Base-by-base conservation (phyloP, 2,888 invertebrate species). In the Polymixis lichenea region DNA sequence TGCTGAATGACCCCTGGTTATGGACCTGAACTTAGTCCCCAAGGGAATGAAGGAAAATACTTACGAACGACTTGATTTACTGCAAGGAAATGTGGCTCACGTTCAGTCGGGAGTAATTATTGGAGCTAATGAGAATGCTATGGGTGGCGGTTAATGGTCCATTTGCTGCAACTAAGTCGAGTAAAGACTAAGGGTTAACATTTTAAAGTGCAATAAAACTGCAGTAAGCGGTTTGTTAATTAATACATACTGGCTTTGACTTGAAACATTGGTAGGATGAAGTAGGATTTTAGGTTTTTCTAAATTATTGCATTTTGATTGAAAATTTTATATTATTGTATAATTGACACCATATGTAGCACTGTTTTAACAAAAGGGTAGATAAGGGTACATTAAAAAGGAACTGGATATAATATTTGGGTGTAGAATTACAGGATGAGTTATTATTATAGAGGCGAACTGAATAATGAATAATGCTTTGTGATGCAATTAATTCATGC, bases 131-230 rank as follows among this genome's bases (percentile, higher is more conserved):
- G 82, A 80, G 75, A 82, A 76, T 79, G 28, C 75, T 79, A 74
- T 73, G 69, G 62, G 76, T 77, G 60, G 38, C 60, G 75, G 51
- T 77, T 87, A 87, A 89, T 83, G 78, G 81, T 55, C 72, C 77
- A 83, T 87, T 84, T 78, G 75, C 75, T 86, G 78, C 83, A 86
- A 85, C 82, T 80, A 81, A 77, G 64, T 76, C 53, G 61, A 67
- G 62, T 64, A 82, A 80, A 78, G 84, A 80, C 51, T n/a, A 69
- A 61, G 43, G 58, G 53, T 64, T 67, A 64, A 72, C 70, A 62
- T 67, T 80, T 80, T 71, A 46, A 71, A 79, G 22, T 70, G 71
- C 46, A 77, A 76, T 85, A 73, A 78, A 75, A 72, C 43, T 77
- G 75, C 65, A 84, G 66, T 82, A 77, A 86, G 65, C 15, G 78